phyloP scores from a whole-genome alignment of 2,113 vertebrate species.

The Laticauda colubrina region DNA sequence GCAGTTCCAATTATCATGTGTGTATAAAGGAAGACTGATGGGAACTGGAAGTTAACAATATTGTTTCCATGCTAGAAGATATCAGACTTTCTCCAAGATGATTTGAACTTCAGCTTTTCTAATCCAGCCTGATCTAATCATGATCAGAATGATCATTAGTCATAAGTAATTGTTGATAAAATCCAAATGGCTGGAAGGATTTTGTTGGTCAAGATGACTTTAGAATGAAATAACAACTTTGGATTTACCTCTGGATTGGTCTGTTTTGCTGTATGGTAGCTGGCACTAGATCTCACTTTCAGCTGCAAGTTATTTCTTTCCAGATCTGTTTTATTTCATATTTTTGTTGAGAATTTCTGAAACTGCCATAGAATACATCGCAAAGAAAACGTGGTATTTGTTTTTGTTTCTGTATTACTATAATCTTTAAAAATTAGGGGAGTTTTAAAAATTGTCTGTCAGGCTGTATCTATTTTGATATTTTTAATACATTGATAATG shows the following conservation, averaged over 20 bases:
- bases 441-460: not conserved
- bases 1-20: not conserved
- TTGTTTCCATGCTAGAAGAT: not conserved
- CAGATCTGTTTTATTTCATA: not conserved
- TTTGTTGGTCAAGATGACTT: not conserved
- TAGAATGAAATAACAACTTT: not conserved
- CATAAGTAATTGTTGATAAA: not conserved
- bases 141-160: not conserved
- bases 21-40: not conserved
- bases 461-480: not conserved
- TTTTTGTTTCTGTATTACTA: not conserved
- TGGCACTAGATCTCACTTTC: not conserved
- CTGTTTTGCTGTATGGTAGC: not conserved
- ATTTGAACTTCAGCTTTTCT: not conserved
- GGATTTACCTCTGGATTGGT: not conserved
- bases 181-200: not conserved
- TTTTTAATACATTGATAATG: not conserved
- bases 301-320: not conserved
- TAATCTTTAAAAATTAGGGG: not conserved
- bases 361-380: not conserved
- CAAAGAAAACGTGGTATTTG: not conserved
- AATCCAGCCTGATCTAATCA: not conserved
- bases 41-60: not conserved
- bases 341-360: not conserved
- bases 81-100: not conserved